These are phyloP conservation scores for Podarcis cretensis DNA, from an alignment of 2,113 vertebrate genomes.

Conservation along the genomic window DNA sequence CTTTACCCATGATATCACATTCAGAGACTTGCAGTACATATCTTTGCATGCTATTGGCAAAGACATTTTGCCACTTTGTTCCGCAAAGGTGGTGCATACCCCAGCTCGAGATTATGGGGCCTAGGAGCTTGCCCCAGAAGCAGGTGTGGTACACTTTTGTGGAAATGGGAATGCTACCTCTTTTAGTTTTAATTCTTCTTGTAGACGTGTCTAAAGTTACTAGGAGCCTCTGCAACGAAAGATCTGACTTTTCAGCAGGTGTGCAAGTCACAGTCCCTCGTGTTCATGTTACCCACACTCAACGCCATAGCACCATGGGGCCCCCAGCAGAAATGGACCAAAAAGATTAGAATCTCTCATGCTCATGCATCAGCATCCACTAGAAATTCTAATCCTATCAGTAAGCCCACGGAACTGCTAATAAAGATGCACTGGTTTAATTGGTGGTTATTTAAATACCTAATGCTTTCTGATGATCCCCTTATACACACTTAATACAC, in stretches of 20 bases:
- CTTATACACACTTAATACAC: constrained; percentile 39
- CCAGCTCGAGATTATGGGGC: background rate
- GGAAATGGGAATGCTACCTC: background rate
- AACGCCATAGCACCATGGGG: constrained; percentile 21
- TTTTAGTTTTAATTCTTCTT: background rate
- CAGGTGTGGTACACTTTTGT: background rate
- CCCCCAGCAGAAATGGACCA: background rate
- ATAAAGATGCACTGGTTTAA: constrained; percentile 32
- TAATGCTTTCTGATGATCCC: constrained; percentile 33
- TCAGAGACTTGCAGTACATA: background rate
- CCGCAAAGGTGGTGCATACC: background rate
- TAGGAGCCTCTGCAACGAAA: constrained; percentile 27
- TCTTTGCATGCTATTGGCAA: background rate
- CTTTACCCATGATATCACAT: too few relatives aligned
- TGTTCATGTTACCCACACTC: constrained; percentile 46
- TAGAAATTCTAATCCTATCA: constrained; percentile 11
- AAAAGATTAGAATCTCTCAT: constrained; percentile 8
- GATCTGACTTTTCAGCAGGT: constrained; percentile 17
- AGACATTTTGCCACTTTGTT: background rate
- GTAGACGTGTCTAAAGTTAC: constrained; percentile 12
- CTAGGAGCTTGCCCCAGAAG: background rate
- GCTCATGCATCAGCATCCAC: constrained; percentile 10
- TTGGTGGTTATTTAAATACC: constrained; percentile 47
- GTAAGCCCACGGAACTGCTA: constrained; percentile 1
- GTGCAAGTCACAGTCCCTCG: constrained; percentile 39